Evolutionary conservation across 2,888 invertebrate genomes (phyloP), one percentile per base, ranked within the genome.

Genomic region (Caenorhabditis japonica): DNA sequence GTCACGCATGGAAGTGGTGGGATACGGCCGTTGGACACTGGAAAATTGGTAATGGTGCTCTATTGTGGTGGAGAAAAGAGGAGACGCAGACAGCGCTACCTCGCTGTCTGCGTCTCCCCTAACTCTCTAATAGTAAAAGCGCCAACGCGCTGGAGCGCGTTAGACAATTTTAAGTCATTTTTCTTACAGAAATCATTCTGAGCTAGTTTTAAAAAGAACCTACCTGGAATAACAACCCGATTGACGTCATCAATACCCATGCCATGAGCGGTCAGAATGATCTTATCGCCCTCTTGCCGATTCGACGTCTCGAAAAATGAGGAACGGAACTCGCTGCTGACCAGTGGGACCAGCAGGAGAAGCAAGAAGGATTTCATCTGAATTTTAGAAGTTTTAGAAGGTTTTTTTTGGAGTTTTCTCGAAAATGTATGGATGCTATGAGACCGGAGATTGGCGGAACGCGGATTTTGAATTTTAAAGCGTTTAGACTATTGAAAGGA

Each of bases 1-100:
- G 84, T 76, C 8, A 86, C 75, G 56, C 86, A 86, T 3, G 86
- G 86, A 33, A 86, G 75, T 0, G 83, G 83, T 5, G 85, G 83
- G 27, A 83, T 81, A 5, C 58, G 69, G 25, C 84, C 86, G 25
- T 72, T 71, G 44, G 53, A 56, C 3, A 82, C 82, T 81, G 71
- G 30, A 82, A 43, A 17, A 36, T 3, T 12, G 13, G 17, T 3
- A 10, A 36, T 38, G 13, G 10, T 49, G 10, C 19, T 15, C 12
- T 3, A 17, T 44, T 23, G 7, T 23, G 44, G 27, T 3, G 23
- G n/a, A n/a, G n/a, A n/a, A n/a, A n/a, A n/a, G n/a, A n/a, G n/a
- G n/a, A n/a, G n/a, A n/a, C n/a, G n/a, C n/a, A n/a, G n/a, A n/a
- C n/a, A n/a, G n/a, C n/a, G n/a, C n/a, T n/a, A n/a, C n/a, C n/a